Percentiles rank a stretch among this genome's conserved stretches.
These are phyloP conservation scores for Piscicola geometra DNA, from an alignment of 2,888 invertebrate genomes.

Conservation along the genomic window DNA sequence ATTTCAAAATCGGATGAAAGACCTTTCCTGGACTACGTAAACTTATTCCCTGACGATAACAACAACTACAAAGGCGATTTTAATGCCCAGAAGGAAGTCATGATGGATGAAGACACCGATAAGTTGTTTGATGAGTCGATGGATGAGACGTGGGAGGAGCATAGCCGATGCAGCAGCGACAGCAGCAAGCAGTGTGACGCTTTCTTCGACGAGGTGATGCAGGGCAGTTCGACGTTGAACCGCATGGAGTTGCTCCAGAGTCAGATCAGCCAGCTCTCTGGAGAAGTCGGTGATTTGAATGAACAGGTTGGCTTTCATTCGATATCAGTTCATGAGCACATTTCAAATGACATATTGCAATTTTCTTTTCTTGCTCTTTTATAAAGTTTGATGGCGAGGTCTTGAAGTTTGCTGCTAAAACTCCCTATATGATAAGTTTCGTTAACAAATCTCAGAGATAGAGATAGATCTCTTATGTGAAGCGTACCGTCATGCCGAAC, in stretches of 20 bases:
- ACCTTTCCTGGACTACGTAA: background rate
- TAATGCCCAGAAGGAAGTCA: background rate
- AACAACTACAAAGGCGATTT: background rate
- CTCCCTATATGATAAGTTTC: too few species aligned
- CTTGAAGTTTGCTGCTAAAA: too few species aligned
- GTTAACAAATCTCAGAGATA: too few species aligned
- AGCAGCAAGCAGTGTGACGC: background rate
- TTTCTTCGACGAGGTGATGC: background rate
- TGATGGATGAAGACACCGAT: background rate
- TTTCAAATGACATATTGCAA: background rate
- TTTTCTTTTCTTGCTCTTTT: background rate
- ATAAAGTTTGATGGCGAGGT: too few species aligned
- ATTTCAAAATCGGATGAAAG: too few species aligned
- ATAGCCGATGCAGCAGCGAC: background rate
- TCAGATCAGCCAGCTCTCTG: background rate
- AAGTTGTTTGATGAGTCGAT: too few species aligned
- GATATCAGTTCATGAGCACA: background rate
- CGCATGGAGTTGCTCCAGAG: background rate
- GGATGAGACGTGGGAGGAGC: background rate
- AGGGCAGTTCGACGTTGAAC: background rate
- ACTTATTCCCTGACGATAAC: background rate
- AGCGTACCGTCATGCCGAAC: too few species aligned
- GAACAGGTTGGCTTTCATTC: background rate
- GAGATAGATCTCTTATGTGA: too few species aligned
- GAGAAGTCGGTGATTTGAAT: slow-evolving; percentile 1